Evolutionary conservation across 2,888 invertebrate species (phyloP), one percentile per base, ranked within the genome.

Genomic region (Ceramica pisi): DNA sequence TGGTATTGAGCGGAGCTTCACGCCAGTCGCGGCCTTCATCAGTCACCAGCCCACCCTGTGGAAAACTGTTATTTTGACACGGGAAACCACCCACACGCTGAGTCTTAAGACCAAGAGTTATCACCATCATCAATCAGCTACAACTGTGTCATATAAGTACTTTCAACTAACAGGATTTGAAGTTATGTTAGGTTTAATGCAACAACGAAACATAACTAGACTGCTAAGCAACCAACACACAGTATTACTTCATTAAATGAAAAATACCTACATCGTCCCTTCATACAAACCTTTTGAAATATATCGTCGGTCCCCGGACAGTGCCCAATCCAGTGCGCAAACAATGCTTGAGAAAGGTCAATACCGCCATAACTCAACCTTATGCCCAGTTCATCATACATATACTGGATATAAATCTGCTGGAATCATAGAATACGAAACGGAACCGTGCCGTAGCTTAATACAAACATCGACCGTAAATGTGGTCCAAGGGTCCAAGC

Each of bases 331-430:
- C 44, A 61, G 64, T 23, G 35, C 55, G 57, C 68, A 81, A 84
- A 84, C 81, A 85, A 78, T 68, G 76, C 76, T 44, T 10, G 12
- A 31, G 31, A 57, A 83, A 83, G 86, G 84, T 84, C 84, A 86
- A 85, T 79, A 83, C 55, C 70, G 60, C 77, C 23, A 77, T 86
- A 77, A 86, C 70, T 83, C 74, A 75, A 60, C 78, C 81, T 67
- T 75, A 62, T 72, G 70, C 55, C 31, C 71, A 75, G 68, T 85
- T 70, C 50, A 74, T 83, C 86, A 77, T 69, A 74, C 59, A 72
- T 63, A 63, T 44, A 51, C 64, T 57, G 21, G 57, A 57, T 57
- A 57, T 57, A 57, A 57, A 57, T 57, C 57, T 38, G 14, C 38
- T 21, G 16, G 6, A 8, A 21, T 21, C 7, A 57, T 4, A 57